Base-by-base conservation (phyloP, 2,888 invertebrate species). In the Drosophila recens region DNA sequence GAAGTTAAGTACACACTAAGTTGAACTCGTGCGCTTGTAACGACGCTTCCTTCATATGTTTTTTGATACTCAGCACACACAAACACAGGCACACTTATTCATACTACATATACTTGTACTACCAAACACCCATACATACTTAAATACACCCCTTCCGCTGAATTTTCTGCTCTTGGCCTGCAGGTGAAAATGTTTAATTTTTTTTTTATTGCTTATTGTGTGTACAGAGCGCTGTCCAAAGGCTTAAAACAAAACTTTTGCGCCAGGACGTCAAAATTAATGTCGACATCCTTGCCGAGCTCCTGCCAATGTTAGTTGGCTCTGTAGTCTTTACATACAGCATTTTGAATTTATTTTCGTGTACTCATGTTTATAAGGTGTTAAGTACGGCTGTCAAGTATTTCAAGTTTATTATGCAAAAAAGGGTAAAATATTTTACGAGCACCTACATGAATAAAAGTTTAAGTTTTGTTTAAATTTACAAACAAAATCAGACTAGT, bases 1-100 rank as follows among this genome's bases (percentile, higher is more conserved):
- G 87, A 90, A 90, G 85, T 85, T 80, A 87, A 90, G 90, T 85
- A 89, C 90, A 89, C 87, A 90, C 89, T 90, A 89, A 89, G 89
- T 87, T 89, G 79, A 82, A 80, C 89, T 82, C 90, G 83, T 88
- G 88, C 79, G 82, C 89, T 87, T 89, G 89, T 84, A 85, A 74
- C 79, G 68, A 54, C 70, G 74, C 72, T 85, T 85, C 89, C 87
- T 87, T 89, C 81, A 87, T 89, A 89, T 89, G 84, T 84, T 85
- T 84, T 85, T 82, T 88, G 88, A 75, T 79, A 82, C 85, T 63
- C 58, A 62, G 53, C 67, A 61, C 59, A 65, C 58, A 66, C 59
- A 45, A 42, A 23, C 38, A 49, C 58, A 15, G 53, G 30, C 27
- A 65, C 49, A 49, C 23, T 40, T 11, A 43, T n/a, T 23, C 27